A percentile compares a stretch with the other conserved stretches of the same genome.
Evolutionary conservation across 2,797 vertebrate genomes (phyloP).

Genomic region (Adrianichthys oophorus): DNA sequence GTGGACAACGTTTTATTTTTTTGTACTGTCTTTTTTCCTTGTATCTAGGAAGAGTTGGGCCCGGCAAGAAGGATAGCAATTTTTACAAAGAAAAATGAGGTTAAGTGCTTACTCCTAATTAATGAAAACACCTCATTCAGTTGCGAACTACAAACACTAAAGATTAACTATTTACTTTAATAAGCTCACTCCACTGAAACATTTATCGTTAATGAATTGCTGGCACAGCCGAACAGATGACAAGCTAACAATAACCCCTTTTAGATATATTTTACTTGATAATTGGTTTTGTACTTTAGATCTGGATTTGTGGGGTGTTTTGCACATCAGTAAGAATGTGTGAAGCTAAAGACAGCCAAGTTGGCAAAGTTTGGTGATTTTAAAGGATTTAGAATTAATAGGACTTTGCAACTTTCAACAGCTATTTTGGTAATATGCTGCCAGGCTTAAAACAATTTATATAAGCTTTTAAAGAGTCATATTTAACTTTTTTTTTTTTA

Average conservation of each 20-base stretch:
- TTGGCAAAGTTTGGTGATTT: slow-evolving; percentile 1
- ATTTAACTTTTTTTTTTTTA: background rate
- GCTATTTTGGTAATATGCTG: background rate
- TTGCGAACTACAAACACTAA: too few relatives aligned
- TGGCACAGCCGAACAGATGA: background rate
- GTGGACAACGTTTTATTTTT: too few relatives aligned
- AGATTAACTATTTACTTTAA: too few relatives aligned
- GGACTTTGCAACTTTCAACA: slow-evolving; percentile 6
- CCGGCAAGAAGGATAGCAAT: too few relatives aligned
- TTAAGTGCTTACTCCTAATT: too few relatives aligned
- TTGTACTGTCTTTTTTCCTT: too few relatives aligned
- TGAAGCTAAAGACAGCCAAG: background rate
- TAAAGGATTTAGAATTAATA: background rate
- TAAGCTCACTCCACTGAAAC: too few relatives aligned
- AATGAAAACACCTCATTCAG: too few relatives aligned
- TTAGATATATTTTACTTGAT: background rate
- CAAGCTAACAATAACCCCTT: background rate
- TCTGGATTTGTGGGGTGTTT: background rate
- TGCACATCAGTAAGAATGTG: background rate
- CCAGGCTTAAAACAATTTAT: slow-evolving; percentile 1
- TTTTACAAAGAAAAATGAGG: too few relatives aligned
- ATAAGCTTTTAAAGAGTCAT: background rate
- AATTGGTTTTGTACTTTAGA: slow-evolving; percentile 4
- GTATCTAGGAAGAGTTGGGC: too few relatives aligned
- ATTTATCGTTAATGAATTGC: background rate